Percentiles rank a stretch among this genome's conserved stretches.
Conservation (phyloP, 2,888 invertebrate genomes). For the Caenorhabditis sinica region DNA sequence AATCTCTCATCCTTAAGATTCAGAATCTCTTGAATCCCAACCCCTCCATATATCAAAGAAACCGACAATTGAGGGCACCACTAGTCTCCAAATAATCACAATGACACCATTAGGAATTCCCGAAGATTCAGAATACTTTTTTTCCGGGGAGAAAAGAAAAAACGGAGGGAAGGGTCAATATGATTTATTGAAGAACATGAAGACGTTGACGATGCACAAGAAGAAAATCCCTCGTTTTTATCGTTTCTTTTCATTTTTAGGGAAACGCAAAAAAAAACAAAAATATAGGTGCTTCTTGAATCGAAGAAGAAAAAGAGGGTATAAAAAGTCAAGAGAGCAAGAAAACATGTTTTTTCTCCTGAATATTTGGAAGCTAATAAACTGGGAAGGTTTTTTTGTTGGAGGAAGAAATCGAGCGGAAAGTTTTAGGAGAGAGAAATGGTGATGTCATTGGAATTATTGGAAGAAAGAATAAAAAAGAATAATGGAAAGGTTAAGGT, state of each 20-base stretch:
- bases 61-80: too few species aligned
- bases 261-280: conserved; percentile 9
- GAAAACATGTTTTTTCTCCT: conserved; percentile 2
- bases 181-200: conserved; percentile 63
- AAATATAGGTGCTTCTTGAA: conserved; percentile 4
- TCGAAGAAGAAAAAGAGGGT: conserved; percentile 2
- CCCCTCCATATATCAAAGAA: too few species aligned
- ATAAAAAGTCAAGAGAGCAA: not conserved
- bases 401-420: conserved; percentile 18
- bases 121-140: conserved; percentile 1
- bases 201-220: not conserved
- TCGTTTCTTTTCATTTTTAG: conserved; percentile 1
- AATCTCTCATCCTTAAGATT: too few species aligned
- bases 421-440: not conserved
- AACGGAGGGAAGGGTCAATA: conserved; percentile 40
- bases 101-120: not conserved
- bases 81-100: conserved; percentile 37
- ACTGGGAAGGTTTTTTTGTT: not conserved
- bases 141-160: not conserved
- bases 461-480: conserved; percentile 14
- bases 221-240: conserved; percentile 3
- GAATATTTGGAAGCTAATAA: conserved; percentile 12
- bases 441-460: conserved; percentile 16
- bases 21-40: too few species aligned
- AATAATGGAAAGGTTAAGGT: not conserved